Evolutionary conservation across 1,140 invertebrate genomes (phyloP).

Genomic region (Halictus rubicundus): DNA sequence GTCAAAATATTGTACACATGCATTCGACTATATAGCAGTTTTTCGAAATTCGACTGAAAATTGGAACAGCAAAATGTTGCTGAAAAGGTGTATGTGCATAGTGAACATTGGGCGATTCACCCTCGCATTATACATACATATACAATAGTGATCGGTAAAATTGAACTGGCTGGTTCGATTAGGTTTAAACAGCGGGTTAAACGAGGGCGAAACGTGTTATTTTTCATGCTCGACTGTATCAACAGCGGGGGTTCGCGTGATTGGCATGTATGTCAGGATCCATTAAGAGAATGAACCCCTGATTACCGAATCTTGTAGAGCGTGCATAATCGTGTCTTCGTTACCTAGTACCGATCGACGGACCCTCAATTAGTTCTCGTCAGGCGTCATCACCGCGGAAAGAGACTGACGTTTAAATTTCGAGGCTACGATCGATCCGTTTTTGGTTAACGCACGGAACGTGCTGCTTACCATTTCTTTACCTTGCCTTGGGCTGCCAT

Average conservation of each 20-base stretch:
- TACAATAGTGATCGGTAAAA: neutral
- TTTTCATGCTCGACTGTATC: slow-evolving; percentile 23
- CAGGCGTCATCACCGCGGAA: slow-evolving; percentile 59
- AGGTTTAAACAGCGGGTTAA: slow-evolving; percentile 10
- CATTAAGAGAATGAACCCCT: slow-evolving; percentile 63
- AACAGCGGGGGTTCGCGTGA: slow-evolving; percentile 40
- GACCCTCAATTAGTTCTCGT: slow-evolving; percentile 70
- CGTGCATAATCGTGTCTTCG: slow-evolving; percentile 74
- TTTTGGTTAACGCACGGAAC: slow-evolving; percentile 37
- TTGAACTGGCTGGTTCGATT: neutral
- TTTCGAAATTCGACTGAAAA: too few relatives aligned
- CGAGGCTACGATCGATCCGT: slow-evolving; percentile 57
- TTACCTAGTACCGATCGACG: slow-evolving; percentile 28
- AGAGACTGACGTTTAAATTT: slow-evolving; percentile 68
- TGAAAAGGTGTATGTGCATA: too few relatives aligned
- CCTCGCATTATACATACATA: neutral
- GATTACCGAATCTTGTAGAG: slow-evolving; percentile 66
- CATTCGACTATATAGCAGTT: too few relatives aligned
- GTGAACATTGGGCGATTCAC: neutral
- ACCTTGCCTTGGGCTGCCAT: too few relatives aligned
- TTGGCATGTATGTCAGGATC: slow-evolving; percentile 63
- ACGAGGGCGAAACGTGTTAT: slow-evolving; percentile 17
- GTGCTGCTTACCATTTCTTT: neutral
- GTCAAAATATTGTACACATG: too few relatives aligned
- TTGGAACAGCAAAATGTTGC: neutral